These are phyloP conservation scores for Eumerus sabulonum DNA, from an alignment of 2,888 invertebrate species.

Conservation along the genomic window DNA sequence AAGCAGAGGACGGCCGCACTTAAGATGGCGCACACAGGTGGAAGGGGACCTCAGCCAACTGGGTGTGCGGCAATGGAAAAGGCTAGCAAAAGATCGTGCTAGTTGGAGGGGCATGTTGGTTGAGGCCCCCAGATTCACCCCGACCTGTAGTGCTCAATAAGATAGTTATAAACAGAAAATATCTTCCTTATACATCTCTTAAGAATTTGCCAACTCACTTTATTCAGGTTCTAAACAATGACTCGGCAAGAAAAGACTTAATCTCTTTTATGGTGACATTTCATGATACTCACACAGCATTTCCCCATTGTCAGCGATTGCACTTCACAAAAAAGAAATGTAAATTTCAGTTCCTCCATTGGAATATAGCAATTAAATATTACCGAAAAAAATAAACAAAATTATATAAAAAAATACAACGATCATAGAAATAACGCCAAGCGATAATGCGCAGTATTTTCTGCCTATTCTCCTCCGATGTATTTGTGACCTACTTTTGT, in stretches of 20 bases:
- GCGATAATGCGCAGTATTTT: slow-evolving; percentile 34
- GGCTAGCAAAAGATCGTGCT: too few relatives aligned
- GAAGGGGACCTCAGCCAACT: too few relatives aligned
- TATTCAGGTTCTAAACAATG: neutral
- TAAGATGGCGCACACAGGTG: too few relatives aligned
- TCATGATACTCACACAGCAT: neutral
- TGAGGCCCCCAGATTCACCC: too few relatives aligned
- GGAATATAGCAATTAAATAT: neutral
- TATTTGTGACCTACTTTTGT: slow-evolving; percentile 61
- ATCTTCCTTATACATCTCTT: too few relatives aligned
- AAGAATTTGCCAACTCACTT: too few relatives aligned
- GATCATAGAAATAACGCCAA: slow-evolving; percentile 17
- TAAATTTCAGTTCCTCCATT: neutral
- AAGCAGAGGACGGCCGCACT: too few relatives aligned
- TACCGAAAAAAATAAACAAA: neutral
- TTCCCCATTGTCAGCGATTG: neutral
- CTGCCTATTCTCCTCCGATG: slow-evolving; percentile 19
- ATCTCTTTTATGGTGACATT: neutral
- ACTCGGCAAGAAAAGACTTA: too few relatives aligned
- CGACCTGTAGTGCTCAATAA: too few relatives aligned
- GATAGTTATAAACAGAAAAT: too few relatives aligned
- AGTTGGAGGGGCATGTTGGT: too few relatives aligned
- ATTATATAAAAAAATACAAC: neutral
- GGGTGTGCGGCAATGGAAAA: too few relatives aligned
- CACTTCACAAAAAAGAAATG: neutral